Conservation (phyloP, 2,888 invertebrate species). For the Prionchulus punctatus region DNA sequence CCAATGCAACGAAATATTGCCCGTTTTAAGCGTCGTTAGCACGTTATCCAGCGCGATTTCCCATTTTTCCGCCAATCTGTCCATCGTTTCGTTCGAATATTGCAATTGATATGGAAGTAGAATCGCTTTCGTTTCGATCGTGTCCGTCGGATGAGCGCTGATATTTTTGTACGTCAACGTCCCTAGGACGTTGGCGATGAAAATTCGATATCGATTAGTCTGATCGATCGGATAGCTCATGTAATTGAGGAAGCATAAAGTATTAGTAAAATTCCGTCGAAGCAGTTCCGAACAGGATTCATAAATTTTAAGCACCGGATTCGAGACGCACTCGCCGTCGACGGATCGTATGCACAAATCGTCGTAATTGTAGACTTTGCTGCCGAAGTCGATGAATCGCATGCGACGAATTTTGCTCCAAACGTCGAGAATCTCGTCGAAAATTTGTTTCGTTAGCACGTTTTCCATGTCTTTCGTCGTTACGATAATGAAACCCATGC, state of each 20-base stretch:
- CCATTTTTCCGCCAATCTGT: conserved; percentile 27
- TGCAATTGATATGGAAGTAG: conserved; percentile 27
- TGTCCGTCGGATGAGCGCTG: neutral
- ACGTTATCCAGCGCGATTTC: conserved; percentile 21
- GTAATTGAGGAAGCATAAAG: conserved; percentile 24
- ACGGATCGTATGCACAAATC: no score
- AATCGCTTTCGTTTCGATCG: conserved; percentile 25
- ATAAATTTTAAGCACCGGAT: no score
- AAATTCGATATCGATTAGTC: no score
- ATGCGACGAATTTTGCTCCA: no score
- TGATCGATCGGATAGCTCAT: neutral
- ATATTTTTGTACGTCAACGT: no score
- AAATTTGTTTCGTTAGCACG: conserved; percentile 16
- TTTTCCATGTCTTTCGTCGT: conserved; percentile 15
- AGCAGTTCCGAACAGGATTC: no score
- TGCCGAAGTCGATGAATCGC: no score
- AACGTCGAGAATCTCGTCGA: conserved; percentile 24
- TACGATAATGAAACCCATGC: conserved; percentile 29
- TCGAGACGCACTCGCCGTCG: neutral
- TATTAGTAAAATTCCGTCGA: conserved; percentile 23
- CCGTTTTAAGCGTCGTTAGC: neutral
- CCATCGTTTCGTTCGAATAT: conserved; percentile 22
- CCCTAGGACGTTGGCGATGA: no score
- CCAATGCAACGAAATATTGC: conserved; percentile 17
- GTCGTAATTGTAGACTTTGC: no score